Evolutionary conservation across 2,888 invertebrate species (phyloP), one percentile per base, ranked within the genome.

Genomic region (Scaptomyza caliginosa): DNA sequence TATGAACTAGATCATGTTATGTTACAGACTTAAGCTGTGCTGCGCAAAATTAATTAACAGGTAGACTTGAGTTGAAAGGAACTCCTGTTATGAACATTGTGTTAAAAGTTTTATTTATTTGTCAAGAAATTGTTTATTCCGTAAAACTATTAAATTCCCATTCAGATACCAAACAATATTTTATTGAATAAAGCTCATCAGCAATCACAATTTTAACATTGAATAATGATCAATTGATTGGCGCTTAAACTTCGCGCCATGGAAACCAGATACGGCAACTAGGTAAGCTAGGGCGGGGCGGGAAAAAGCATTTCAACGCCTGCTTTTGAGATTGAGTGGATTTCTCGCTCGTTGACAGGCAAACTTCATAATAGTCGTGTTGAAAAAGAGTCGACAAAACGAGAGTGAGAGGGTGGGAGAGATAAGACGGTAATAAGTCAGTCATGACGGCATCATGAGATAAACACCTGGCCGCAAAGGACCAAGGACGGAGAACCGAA

Each of bases 201-300:
- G 52, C 46, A 54, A 63, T 63, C 50, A 60, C 24, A 49, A 70
- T 48, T 62, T 52, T 51, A 67, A 30, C 48, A 49, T 43, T 73
- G 73, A 66, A 55, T 75, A 85, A 82, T 87, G 86, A 78, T 68
- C 68, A 75, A 85, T 82, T 75, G 64, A 74, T 72, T 67, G 3
- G 59, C 59, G 74, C 51, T 13, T 42, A 63, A 77, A 59, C 40
- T 64, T 66, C 13, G 54, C 60, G 63, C 36, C 23, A 24, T 24
- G 48, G 69, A 42, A 36, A 57, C 38, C 42, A 36, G 48, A 57
- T 55, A 45, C 45, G 38, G 42, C 23, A 24, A 13, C 45, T 10
- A 1, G 11, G 11, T n/a, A 28, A 17, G 26, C 17, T 3, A 8
- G 30, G 16, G 2, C 13, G 10, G 8, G 13, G 10, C 3, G 28